Percentiles rank a stretch among this genome's conserved stretches.
Evolutionary conservation across 2,113 vertebrate species (phyloP).

Genomic region (Psophia crepitans): DNA sequence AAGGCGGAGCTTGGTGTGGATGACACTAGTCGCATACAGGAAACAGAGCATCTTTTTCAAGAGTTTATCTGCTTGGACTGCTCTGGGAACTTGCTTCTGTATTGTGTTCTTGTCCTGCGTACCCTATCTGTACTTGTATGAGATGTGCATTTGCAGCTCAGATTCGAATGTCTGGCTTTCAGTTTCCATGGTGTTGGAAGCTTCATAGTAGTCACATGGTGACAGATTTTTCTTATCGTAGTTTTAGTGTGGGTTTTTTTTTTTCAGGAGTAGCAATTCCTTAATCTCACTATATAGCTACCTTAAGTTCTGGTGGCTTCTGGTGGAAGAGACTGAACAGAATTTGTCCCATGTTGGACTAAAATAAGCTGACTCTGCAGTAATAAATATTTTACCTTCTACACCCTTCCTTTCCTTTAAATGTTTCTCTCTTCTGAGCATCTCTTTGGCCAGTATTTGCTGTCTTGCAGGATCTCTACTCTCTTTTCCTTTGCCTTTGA

Average conservation of each 20-base stretch:
- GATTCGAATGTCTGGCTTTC: not conserved
- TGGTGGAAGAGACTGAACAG: not conserved
- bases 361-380: not conserved
- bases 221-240: not conserved
- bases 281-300: not conserved
- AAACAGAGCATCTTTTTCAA: not conserved
- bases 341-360: not conserved
- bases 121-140: not conserved
- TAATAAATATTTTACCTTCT: not conserved
- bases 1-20: not conserved
- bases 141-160: not conserved
- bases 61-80: not conserved
- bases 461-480: not conserved
- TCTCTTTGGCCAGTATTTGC: not conserved
- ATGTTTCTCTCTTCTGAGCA: not conserved
- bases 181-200: not conserved
- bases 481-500: not conserved
- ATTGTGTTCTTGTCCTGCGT: not conserved
- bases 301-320: not conserved
- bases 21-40: not conserved
- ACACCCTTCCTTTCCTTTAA: not conserved
- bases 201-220: not conserved
- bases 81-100: not conserved
- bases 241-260: not conserved
- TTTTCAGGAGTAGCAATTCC: not conserved